Conservation (phyloP, 2,888 invertebrate species). For the Cordilura impudica region DNA sequence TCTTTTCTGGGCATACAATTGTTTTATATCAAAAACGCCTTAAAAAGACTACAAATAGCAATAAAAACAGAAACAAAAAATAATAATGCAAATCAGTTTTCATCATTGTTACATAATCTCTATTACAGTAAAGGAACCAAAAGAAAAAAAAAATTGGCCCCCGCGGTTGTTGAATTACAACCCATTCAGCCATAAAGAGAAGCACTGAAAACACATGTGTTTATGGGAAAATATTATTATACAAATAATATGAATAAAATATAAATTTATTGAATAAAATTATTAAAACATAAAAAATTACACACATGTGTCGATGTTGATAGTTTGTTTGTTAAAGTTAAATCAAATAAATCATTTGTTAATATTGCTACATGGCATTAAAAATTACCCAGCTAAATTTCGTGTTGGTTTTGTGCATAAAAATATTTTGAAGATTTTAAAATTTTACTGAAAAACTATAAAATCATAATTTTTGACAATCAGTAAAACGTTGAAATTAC, state of each 20-base stretch:
- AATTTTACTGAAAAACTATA: too few relatives aligned
- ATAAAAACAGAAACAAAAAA: conserved; percentile 5
- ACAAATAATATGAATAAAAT: conserved; percentile 13
- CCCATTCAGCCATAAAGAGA: conserved; percentile 49
- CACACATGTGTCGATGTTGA: neutral
- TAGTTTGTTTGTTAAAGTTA: neutral
- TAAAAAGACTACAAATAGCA: conserved; percentile 41
- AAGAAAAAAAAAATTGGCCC: conserved; percentile 38
- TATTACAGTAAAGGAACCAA: conserved; percentile 16
- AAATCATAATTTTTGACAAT: too few relatives aligned
- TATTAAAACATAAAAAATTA: conserved; percentile 21
- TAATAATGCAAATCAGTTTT: conserved; percentile 59
- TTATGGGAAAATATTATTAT: conserved; percentile 47
- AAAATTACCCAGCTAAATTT: too few relatives aligned
- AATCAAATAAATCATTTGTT: neutral
- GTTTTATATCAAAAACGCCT: conserved; percentile 59
- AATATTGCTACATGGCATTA: too few relatives aligned
- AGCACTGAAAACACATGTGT: conserved; percentile 50
- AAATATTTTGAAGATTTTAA: too few relatives aligned
- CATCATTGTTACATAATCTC: conserved; percentile 59
- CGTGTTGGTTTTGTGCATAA: too few relatives aligned
- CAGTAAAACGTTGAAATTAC: too few relatives aligned
- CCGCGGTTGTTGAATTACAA: conserved; percentile 57
- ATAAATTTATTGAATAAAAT: conserved; percentile 51
- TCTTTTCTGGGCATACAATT: conserved; percentile 42